Conservation (phyloP, 2,113 vertebrate species). For the Daphoenositta chrysoptera region DNA sequence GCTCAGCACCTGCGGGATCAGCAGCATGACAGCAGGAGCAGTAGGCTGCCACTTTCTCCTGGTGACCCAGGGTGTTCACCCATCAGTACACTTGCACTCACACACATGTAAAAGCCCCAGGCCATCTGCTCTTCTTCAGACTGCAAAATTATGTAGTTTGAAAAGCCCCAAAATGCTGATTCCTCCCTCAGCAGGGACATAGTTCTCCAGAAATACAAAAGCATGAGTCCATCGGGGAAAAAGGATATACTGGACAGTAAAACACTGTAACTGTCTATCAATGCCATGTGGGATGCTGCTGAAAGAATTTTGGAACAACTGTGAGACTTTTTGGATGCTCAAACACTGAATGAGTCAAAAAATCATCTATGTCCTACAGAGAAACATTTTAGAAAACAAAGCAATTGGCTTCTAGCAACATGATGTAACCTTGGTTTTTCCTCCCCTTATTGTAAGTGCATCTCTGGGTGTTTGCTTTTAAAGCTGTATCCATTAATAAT, state of each 20-base stretch:
- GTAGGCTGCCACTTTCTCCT: background rate
- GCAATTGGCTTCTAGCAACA: constrained; percentile 46
- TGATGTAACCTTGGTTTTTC: constrained; percentile 67
- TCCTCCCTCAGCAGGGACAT: background rate
- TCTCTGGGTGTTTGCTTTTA: constrained; percentile 56
- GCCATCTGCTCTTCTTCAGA: background rate
- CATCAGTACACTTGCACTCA: background rate
- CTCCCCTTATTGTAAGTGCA: constrained; percentile 53
- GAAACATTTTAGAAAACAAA: constrained; percentile 60
- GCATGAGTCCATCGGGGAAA: background rate
- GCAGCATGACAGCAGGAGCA: background rate
- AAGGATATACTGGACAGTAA: constrained; percentile 24
- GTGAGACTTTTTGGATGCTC: constrained; percentile 47
- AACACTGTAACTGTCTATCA: constrained; percentile 48
- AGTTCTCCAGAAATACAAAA: constrained; percentile 25
- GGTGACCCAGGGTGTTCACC: accelerated
- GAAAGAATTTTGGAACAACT: constrained; percentile 61
- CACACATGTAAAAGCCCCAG: background rate
- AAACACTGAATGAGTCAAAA: constrained; percentile 57
- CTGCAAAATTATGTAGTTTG: background rate
- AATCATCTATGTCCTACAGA: constrained; percentile 55
- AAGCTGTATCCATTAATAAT: constrained; percentile 59
- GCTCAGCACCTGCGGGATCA: background rate
- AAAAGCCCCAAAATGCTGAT: background rate
- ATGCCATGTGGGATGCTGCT: constrained; percentile 52